Conservation (phyloP, 2,888 invertebrate species). For the Plebejus anna region DNA sequence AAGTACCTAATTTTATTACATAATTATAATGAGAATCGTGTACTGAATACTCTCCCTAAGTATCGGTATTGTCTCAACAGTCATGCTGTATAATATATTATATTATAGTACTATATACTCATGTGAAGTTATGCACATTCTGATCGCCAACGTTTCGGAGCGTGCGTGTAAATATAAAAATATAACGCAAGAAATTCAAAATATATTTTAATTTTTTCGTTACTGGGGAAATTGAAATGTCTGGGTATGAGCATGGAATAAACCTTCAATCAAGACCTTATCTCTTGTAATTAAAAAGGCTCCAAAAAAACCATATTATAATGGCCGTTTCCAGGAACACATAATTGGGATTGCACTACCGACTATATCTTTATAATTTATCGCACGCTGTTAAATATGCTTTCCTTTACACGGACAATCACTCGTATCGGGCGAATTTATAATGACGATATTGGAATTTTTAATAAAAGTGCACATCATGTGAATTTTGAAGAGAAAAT, state of each 20-base stretch:
- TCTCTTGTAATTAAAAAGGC: not conserved
- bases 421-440: not conserved
- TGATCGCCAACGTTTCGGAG: no score
- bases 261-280: not conserved
- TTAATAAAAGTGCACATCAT: not conserved
- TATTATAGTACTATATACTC: no score
- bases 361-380: conserved; percentile 8
- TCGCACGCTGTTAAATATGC: not conserved
- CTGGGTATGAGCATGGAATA: not conserved
- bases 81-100: no score
- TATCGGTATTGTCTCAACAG: no score
- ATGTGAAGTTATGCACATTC: no score
- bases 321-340: conserved; percentile 8
- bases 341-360: not conserved
- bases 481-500: not conserved
- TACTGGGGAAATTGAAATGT: not conserved
- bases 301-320: not conserved
- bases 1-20: no score
- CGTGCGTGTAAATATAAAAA: no score
- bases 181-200: not conserved
- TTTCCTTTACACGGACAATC: not conserved
- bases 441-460: not conserved
- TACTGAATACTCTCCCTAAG: no score
- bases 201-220: not conserved
- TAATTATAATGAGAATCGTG: no score